Percentiles rank a stretch among this genome's conserved stretches.
Conservation (phyloP, 2,113 vertebrate species). For the Perccottus glenii region DNA sequence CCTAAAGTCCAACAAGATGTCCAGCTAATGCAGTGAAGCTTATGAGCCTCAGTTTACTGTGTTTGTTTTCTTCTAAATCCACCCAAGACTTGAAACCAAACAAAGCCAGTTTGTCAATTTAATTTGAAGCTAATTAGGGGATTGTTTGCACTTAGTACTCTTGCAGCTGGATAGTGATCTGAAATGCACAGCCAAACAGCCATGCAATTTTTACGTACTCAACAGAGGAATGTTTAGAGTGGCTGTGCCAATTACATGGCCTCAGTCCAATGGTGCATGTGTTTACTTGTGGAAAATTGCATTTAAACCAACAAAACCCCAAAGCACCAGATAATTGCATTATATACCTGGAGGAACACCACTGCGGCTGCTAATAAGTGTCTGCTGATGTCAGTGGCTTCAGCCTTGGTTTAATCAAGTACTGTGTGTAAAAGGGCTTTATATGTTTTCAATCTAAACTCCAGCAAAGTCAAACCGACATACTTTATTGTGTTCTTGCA, state of each 20-base stretch:
- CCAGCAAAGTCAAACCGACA: slow-evolving; percentile 5
- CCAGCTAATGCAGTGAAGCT: slow-evolving; percentile 1
- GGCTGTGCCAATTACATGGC: slow-evolving; percentile 9
- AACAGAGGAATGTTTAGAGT: slow-evolving; percentile 13
- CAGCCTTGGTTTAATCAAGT: not conserved
- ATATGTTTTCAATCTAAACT: slow-evolving; percentile 15
- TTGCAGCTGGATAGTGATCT: slow-evolving; percentile 2
- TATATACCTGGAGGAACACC: slow-evolving; percentile 7
- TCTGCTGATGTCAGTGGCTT: slow-evolving; percentile 14
- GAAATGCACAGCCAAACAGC: slow-evolving; percentile 13
- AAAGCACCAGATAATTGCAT: slow-evolving; percentile 10
- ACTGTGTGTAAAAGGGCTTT: not conserved
- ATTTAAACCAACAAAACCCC: slow-evolving; percentile 1
- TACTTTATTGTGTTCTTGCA: not conserved
- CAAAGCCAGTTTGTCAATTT: slow-evolving; percentile 4
- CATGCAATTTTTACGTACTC: slow-evolving; percentile 2
- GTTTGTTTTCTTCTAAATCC: slow-evolving; percentile 2
- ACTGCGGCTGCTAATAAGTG: slow-evolving; percentile 1
- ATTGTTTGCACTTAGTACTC: slow-evolving; percentile 5
- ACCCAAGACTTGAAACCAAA: slow-evolving; percentile 6
- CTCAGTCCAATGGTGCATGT: slow-evolving; percentile 13
- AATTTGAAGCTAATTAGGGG: slow-evolving; percentile 10
- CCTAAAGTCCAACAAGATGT: not conserved
- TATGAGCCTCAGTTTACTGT: not conserved
- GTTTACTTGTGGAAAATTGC: slow-evolving; percentile 17